phyloP scores from a whole-genome alignment of 2,113 vertebrate genomes.

The Strigops habroptila region DNA sequence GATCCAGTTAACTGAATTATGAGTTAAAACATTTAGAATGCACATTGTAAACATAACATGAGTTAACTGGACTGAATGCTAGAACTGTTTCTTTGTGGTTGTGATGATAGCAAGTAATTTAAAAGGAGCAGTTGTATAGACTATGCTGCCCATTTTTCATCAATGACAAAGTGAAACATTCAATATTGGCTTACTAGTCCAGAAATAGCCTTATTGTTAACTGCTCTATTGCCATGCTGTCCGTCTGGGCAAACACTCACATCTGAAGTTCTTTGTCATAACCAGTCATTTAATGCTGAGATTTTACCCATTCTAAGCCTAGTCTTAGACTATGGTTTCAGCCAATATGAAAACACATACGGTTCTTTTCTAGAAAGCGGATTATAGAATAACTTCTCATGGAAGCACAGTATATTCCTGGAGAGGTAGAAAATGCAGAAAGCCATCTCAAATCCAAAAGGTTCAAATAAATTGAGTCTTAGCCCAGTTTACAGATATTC shows the following conservation, averaged over 20 bases:
- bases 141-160: not conserved
- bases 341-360: not conserved
- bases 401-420: not conserved
- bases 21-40: not conserved
- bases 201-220: not conserved
- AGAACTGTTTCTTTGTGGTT: not conserved
- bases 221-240: not conserved
- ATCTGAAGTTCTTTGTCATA: not conserved
- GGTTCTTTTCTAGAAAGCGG: not conserved
- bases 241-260: not conserved
- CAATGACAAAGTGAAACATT: not conserved
- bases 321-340: not conserved
- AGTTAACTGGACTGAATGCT: not conserved
- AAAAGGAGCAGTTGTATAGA: not conserved
- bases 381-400: not conserved
- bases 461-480: not conserved
- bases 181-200: not conserved
- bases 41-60: not conserved
- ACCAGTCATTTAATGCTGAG: not conserved
- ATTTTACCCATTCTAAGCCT: not conserved
- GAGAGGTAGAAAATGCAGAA: not conserved
- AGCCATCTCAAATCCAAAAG: not conserved
- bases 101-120: not conserved
- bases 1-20: not conserved
- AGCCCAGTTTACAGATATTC: not conserved